Conservation (phyloP, 2,797 vertebrate species). For the Tenualosa ilisha region DNA sequence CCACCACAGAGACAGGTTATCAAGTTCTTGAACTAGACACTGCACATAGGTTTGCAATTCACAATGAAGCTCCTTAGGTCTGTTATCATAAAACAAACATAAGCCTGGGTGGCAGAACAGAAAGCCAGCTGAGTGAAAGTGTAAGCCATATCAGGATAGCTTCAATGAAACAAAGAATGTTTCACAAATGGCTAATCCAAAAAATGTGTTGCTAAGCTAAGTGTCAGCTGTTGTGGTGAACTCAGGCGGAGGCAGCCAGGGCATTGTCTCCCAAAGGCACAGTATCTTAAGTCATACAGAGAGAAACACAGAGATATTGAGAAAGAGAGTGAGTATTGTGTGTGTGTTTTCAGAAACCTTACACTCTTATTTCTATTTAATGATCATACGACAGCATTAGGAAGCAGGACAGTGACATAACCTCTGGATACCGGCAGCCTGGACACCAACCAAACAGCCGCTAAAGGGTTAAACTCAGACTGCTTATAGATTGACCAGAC, state of each 20-base stretch:
- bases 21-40: background rate
- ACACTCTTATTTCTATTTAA: slow-evolving; percentile 17
- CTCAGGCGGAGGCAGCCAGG: background rate
- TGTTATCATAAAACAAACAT: background rate
- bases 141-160: background rate
- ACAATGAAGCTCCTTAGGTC: no score
- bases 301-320: background rate
- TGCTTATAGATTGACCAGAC: background rate
- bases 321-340: background rate
- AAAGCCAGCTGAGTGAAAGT: background rate
- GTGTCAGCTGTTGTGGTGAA: background rate
- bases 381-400: background rate
- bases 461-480: background rate
- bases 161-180: no score
- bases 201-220: background rate
- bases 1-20: background rate
- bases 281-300: background rate
- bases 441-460: slow-evolving; percentile 25
- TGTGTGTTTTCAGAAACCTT: background rate
- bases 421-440: slow-evolving; percentile 35
- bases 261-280: background rate
- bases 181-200: background rate
- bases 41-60: background rate
- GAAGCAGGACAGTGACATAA: slow-evolving; percentile 39
- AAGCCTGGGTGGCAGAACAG: background rate